These are phyloP conservation scores for Yponomeuta evonymella DNA, from an alignment of 2,888 invertebrate species.

Conservation along the genomic window DNA sequence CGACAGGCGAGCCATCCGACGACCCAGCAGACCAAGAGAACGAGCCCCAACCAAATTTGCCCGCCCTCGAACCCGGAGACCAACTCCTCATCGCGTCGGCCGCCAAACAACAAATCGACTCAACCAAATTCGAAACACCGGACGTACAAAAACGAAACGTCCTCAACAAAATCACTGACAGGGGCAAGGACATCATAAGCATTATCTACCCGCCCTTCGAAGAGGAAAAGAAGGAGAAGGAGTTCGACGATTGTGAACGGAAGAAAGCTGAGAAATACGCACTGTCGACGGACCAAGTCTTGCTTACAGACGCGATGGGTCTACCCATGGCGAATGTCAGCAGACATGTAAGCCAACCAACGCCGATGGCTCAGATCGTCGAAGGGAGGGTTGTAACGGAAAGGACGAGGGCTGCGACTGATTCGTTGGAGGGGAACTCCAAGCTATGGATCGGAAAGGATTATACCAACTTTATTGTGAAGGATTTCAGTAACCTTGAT, in stretches of 20 bases:
- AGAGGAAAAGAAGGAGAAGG: conserved; percentile 58
- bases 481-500: conserved; percentile 94
- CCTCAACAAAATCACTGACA: conserved; percentile 58
- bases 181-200: conserved; percentile 66
- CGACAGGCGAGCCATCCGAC: conserved; percentile 25
- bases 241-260: conserved; percentile 60
- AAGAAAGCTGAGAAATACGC: conserved; percentile 70
- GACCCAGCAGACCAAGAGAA: conserved; percentile 34
- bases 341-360: conserved; percentile 43
- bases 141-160: conserved; percentile 59
- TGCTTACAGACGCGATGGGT: conserved; percentile 53
- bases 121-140: conserved; percentile 36
- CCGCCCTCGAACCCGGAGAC: conserved; percentile 79
- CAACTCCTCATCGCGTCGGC: conserved; percentile 71
- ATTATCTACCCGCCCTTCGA: conserved; percentile 65
- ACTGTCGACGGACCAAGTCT: conserved; percentile 54
- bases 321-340: conserved; percentile 20
- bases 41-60: conserved; percentile 48
- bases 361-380: conserved; percentile 57
- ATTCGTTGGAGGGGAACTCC: conserved; percentile 79
- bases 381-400: conserved; percentile 60
- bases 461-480: conserved; percentile 96
- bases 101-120: conserved; percentile 29
- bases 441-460: conserved; percentile 98
- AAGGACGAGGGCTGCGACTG: conserved; percentile 46